phyloP scores from a whole-genome alignment of 2,113 vertebrate species.

The Coracopsis vasa region DNA sequence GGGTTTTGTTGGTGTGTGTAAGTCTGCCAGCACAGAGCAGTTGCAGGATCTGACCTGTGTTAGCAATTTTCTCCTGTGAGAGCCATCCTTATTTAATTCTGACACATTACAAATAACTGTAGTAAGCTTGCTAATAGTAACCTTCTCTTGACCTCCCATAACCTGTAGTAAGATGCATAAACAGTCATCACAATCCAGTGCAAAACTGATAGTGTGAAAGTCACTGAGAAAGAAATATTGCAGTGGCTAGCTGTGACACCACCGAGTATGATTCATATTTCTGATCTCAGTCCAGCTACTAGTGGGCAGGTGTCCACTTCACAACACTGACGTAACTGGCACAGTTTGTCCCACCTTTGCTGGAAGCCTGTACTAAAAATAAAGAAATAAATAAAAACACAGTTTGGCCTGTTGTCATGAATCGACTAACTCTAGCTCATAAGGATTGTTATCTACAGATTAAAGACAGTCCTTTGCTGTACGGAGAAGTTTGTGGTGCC shows the following conservation, averaged over 20 bases:
- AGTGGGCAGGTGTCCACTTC: slow-evolving; percentile 36
- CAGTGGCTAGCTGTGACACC: not conserved
- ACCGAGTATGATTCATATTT: slow-evolving; percentile 22
- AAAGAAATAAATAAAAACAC: not conserved
- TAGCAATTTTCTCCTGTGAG: not conserved
- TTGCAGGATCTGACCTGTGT: not conserved
- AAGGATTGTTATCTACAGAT: not conserved
- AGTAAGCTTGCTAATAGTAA: not conserved
- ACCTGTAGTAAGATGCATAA: slow-evolving; percentile 17
- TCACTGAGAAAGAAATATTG: slow-evolving; percentile 32
- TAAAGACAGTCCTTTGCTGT: not conserved
- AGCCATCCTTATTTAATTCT: not conserved
- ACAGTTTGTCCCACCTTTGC: slow-evolving; percentile 31
- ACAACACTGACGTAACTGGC: not conserved
- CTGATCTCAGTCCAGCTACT: slow-evolving; percentile 44
- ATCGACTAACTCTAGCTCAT: not conserved
- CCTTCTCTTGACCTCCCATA: slow-evolving; percentile 9
- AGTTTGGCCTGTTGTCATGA: not conserved
- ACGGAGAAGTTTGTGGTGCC: not conserved
- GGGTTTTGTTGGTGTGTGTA: not conserved
- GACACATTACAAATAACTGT: not conserved
- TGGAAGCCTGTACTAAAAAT: slow-evolving; percentile 26
- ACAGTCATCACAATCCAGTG: not conserved
- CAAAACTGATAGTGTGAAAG: slow-evolving; percentile 31
- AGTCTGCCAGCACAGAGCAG: not conserved